Evolutionary conservation across 2,888 invertebrate species (phyloP), one percentile per base, ranked within the genome.

Genomic region (Morpho achilles): DNA sequence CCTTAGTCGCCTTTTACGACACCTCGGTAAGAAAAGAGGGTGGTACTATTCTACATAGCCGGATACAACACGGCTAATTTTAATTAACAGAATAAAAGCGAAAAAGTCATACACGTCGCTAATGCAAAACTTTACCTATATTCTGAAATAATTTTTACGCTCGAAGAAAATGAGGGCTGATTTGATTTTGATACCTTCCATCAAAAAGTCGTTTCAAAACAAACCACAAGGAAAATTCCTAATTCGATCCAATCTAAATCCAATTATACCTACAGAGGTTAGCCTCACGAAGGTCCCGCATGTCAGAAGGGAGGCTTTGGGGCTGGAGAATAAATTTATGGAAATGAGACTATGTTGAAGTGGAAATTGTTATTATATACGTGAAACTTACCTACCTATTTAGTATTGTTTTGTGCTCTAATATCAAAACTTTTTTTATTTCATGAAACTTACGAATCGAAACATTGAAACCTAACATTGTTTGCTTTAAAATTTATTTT

Each of bases 171-270:
- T 61, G 58, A 63, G 56, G 48, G 44, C 48, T 59, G 53, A 66
- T 82, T 80, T 72, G 79, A 77, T 80, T 87, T 86, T 85, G 82
- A 88, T 87, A 77, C 71, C 77, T 75, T 69, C 77, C 77, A 87
- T 89, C 87, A 88, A 87, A 87, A 84, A 80, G 81, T 82, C 75
- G 80, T 89, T 87, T 85, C 72, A 73, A 81, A 87, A 87, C 83
- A 85, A 86, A 77, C 74, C 73, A 74, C 72, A 69, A 77, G 77
- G 82, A 82, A 87, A 84, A 80, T 80, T 80, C 66, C 80, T 85
- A 85, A 88, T 85, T 82, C 76, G 78, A 80, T 82, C 82, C 83
- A 87, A 89, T 89, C 86, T 84, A 84, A 87, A 82, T 84, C 84
- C 82, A 87, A 88, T 88, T 88, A 88, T 84, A 74, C 72, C 78